These are phyloP conservation scores for Thereva unica DNA, from an alignment of 2,888 invertebrate species.

Conservation along the genomic window DNA sequence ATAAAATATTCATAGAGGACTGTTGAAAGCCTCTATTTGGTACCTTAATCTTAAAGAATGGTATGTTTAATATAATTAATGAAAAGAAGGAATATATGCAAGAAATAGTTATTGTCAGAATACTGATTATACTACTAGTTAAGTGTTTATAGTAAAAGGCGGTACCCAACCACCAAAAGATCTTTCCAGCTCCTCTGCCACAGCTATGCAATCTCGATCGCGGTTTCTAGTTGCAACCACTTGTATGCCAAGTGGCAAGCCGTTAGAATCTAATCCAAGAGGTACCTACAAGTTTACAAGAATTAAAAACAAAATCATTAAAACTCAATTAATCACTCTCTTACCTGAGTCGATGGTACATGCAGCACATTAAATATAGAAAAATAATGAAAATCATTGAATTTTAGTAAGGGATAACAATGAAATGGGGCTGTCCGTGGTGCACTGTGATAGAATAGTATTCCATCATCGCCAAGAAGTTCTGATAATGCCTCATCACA, in stretches of 20 bases:
- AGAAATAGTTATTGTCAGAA: conserved; percentile 5
- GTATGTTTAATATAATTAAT: no score
- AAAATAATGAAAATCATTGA: conserved; percentile 85
- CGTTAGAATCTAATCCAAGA: conserved; percentile 77
- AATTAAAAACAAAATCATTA: not conserved
- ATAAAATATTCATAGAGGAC: no score
- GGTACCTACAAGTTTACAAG: conserved; percentile 62
- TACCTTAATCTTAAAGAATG: no score
- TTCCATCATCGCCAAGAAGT: conserved; percentile 75
- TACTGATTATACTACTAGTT: conserved; percentile 25
- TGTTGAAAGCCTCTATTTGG: no score
- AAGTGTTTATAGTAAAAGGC: conserved; percentile 59
- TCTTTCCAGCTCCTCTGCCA: conserved; percentile 84
- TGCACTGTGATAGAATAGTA: conserved; percentile 81
- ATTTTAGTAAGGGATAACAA: conserved; percentile 73
- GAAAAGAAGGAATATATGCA: conserved; percentile 9
- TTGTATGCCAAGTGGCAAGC: conserved; percentile 87
- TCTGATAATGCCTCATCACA: conserved; percentile 67
- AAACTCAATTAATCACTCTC: conserved; percentile 36
- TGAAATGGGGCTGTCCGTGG: conserved; percentile 83
- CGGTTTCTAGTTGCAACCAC: conserved; percentile 80
- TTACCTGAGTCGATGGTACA: conserved; percentile 80
- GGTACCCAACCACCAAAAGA: conserved; percentile 90
- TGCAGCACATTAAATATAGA: conserved; percentile 82
- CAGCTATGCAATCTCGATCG: conserved; percentile 84